Conservation (phyloP, 2,113 vertebrate species). For the Gallinago paraguaiae region DNA sequence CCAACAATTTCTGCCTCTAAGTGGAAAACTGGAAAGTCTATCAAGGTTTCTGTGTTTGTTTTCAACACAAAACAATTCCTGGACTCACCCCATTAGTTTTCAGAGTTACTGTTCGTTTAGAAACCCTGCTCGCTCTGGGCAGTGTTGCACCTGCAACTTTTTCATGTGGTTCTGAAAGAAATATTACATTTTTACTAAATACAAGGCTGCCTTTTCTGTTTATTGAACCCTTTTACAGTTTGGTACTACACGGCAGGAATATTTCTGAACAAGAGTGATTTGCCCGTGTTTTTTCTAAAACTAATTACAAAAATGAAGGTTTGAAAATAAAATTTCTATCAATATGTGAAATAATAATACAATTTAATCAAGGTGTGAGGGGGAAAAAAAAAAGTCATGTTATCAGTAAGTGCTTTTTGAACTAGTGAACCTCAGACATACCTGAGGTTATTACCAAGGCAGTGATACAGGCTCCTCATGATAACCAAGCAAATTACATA, state of each 20-base stretch:
- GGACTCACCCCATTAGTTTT: neutral
- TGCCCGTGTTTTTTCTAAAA: neutral
- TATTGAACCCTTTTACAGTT: neutral
- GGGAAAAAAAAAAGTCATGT: neutral
- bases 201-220: neutral
- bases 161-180: neutral
- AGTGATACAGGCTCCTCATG: neutral
- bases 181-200: neutral
- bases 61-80: neutral
- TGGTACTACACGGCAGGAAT: rapidly evolving
- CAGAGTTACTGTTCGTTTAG: neutral
- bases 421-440: neutral
- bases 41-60: neutral
- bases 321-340: neutral
- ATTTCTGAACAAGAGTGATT: neutral
- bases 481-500: neutral
- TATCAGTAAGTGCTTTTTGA: neutral
- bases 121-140: neutral
- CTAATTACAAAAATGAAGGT: neutral
- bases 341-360: neutral
- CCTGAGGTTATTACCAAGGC: neutral
- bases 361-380: neutral
- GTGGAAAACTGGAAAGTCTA: neutral
- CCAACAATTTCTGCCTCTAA: rapidly evolving
- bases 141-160: neutral